Percentiles rank a stretch among this genome's conserved stretches.
These are phyloP conservation scores for Trigoniulus corallinus DNA, from an alignment of 1,140 invertebrate species.

Conservation along the genomic window DNA sequence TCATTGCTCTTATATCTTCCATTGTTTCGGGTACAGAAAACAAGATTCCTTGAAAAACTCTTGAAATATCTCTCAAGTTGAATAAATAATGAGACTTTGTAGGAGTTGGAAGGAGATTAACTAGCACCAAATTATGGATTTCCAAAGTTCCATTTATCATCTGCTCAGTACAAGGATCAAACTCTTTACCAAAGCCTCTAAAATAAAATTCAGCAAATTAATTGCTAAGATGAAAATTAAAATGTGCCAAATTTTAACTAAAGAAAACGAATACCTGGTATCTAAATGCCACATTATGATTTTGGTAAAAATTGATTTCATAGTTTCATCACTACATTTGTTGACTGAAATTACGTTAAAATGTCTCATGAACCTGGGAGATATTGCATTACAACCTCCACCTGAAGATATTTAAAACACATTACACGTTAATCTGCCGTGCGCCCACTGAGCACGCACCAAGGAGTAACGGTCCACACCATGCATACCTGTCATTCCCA, in stretches of 20 bases:
- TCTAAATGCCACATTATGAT: slow-evolving; percentile 91
- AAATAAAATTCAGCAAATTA: slow-evolving; percentile 11
- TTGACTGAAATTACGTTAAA: slow-evolving; percentile 79
- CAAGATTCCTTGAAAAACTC: slow-evolving; percentile 81
- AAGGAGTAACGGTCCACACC: not conserved
- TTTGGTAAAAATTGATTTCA: slow-evolving; percentile 72
- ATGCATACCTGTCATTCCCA: slow-evolving; percentile 52
- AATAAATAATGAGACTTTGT: slow-evolving; percentile 88
- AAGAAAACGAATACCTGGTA: slow-evolving; percentile 39
- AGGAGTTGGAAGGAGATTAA: slow-evolving; percentile 65
- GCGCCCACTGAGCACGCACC: too few relatives aligned
- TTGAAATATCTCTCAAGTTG: slow-evolving; percentile 83
- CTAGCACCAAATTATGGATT: slow-evolving; percentile 67
- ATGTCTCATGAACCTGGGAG: slow-evolving; percentile 72
- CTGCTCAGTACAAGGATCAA: slow-evolving; percentile 80
- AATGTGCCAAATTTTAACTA: not conserved
- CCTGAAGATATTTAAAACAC: slow-evolving; percentile 24
- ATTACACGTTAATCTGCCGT: not conserved
- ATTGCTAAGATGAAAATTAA: not conserved
- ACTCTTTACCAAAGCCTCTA: slow-evolving; percentile 87
- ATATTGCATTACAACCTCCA: slow-evolving; percentile 64
- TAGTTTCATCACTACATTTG: slow-evolving; percentile 64
- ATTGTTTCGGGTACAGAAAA: slow-evolving; percentile 84
- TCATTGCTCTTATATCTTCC: slow-evolving; percentile 69
- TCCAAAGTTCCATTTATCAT: slow-evolving; percentile 69